A percentile compares a stretch with the other conserved stretches of the same genome.
phyloP scores from a whole-genome alignment of 1,140 invertebrate genomes.

The Aporrectodea caliginosa region DNA sequence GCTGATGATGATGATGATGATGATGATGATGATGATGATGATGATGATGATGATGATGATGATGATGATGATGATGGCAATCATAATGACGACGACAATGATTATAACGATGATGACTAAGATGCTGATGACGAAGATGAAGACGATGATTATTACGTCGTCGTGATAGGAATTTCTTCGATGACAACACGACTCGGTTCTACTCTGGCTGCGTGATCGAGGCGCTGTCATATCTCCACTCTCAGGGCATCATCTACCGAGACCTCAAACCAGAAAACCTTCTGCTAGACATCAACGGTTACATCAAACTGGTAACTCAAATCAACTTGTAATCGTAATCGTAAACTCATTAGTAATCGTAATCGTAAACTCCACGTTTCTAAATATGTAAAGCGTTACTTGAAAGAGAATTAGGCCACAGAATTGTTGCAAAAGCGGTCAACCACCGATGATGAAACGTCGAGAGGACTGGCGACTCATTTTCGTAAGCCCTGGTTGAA shows the following conservation, averaged over 20 bases:
- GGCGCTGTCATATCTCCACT: slow-evolving; percentile 93
- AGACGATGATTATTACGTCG: not conserved
- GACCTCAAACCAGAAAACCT: slow-evolving; percentile 98
- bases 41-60: not conserved
- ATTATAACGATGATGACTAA: not conserved
- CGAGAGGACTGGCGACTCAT: not conserved
- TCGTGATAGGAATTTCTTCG: slow-evolving; percentile 19
- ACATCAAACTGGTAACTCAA: slow-evolving; percentile 75
- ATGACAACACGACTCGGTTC: slow-evolving; percentile 64
- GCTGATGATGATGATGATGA: not conserved
- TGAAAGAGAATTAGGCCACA: not conserved
- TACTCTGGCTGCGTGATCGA: slow-evolving; percentile 95
- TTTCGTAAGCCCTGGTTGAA: not conserved
- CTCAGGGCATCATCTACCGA: slow-evolving; percentile 92
- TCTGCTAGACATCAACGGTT: slow-evolving; percentile 81
- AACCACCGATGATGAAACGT: not conserved
- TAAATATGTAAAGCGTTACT: not conserved
- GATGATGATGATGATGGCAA: not conserved
- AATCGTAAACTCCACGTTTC: not conserved
- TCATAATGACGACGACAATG: not conserved
- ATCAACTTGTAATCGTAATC: not conserved
- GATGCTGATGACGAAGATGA: not conserved
- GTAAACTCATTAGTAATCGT: not conserved
- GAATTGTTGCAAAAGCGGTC: too few relatives aligned
- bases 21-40: not conserved